Evolutionary conservation across 2,113 vertebrate species (phyloP).

Genomic region (Arothron firmamentum): DNA sequence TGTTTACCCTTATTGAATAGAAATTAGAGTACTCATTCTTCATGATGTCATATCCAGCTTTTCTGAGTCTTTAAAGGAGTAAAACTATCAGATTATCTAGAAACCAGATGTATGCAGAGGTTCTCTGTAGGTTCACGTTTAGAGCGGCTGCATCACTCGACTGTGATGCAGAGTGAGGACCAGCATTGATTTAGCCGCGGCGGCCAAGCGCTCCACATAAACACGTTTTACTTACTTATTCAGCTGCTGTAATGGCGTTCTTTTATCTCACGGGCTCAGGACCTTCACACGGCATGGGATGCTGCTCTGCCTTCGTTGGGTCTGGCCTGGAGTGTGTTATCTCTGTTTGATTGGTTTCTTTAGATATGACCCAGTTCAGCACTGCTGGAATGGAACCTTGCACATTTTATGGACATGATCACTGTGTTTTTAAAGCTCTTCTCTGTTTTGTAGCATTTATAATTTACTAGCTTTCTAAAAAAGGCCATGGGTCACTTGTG

Average conservation of each 20-base stretch:
- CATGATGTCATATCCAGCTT: too few relatives aligned
- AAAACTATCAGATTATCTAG: background rate
- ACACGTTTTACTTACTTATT: conserved; percentile 49
- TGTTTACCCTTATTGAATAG: too few relatives aligned
- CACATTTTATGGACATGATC: conserved; percentile 19
- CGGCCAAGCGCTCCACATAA: conserved; percentile 10
- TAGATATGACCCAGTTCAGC: conserved; percentile 26
- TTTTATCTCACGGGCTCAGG: conserved; percentile 45
- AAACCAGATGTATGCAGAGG: background rate
- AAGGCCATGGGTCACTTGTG: too few relatives aligned
- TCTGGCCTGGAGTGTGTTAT: conserved; percentile 8
- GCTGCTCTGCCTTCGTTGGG: conserved; percentile 17
- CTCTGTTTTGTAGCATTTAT: too few relatives aligned
- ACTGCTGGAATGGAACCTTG: conserved; percentile 39
- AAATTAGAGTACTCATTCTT: too few relatives aligned
- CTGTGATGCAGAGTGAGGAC: conserved; percentile 16
- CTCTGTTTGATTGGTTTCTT: conserved; percentile 7
- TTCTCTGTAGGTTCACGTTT: background rate
- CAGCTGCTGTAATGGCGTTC: conserved; percentile 35
- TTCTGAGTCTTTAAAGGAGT: background rate
- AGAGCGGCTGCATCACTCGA: conserved; percentile 14
- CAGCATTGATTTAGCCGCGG: conserved; percentile 18
- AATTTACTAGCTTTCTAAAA: too few relatives aligned
- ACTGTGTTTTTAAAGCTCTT: background rate
- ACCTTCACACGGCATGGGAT: conserved; percentile 26